A percentile compares a stretch with the other conserved stretches of the same genome.
Conservation (phyloP, 2,797 vertebrate genomes). For the Stomatorhinus walkeri region DNA sequence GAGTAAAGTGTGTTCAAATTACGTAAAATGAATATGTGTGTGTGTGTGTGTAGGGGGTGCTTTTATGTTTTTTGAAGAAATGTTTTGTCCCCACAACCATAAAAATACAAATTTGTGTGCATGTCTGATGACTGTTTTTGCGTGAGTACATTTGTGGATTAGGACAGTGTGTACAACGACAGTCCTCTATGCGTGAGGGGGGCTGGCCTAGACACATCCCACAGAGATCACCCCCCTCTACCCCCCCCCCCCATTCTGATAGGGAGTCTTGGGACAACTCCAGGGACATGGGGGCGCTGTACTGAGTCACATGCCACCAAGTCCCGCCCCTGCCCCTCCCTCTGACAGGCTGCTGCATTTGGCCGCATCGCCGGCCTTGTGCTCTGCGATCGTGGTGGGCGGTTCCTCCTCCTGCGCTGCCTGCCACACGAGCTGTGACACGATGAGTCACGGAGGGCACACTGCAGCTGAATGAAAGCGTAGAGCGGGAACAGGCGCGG, state of each 20-base stretch:
- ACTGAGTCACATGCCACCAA: slow-evolving; percentile 9
- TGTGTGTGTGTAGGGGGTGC: not conserved
- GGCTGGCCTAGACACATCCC: not conserved
- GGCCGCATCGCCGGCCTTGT: not conserved
- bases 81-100: not conserved
- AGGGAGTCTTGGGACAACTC: not conserved
- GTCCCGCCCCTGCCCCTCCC: not conserved
- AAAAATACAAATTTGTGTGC: not conserved
- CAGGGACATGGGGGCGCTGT: slow-evolving; percentile 6
- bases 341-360: slow-evolving; percentile 13
- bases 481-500: not conserved
- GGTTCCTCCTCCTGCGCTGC: not conserved
- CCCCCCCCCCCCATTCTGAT: not conserved
- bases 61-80: not conserved
- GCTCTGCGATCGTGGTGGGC: not conserved
- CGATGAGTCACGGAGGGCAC: not conserved
- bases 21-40: not conserved
- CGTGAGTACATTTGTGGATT: not conserved
- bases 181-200: not conserved
- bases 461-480: slow-evolving; percentile 5
- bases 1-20: not conserved
- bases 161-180: not conserved
- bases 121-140: not conserved
- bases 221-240: not conserved
- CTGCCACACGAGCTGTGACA: not conserved